phyloP scores from a whole-genome alignment of 2,113 vertebrate species.

The Onychostruthus taczanowskii region DNA sequence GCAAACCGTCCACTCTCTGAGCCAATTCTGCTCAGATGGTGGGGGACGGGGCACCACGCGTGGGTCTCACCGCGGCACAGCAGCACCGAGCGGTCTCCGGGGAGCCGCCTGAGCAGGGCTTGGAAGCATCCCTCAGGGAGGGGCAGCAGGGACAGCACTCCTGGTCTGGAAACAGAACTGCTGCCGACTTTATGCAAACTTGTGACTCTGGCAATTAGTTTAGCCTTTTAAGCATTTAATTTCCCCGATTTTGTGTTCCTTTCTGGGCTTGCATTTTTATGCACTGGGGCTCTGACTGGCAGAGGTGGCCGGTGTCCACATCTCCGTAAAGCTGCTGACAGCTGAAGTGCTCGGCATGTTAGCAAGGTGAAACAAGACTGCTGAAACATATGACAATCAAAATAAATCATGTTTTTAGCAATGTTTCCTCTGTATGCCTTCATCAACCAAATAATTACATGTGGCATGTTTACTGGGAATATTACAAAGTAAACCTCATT shows the following conservation, averaged over 20 bases:
- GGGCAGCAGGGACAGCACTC: neutral
- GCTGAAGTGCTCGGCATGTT: accelerated
- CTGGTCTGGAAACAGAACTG: neutral
- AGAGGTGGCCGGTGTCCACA: neutral
- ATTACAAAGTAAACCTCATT: neutral
- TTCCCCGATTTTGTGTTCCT: neutral
- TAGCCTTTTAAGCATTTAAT: neutral
- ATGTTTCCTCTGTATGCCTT: neutral
- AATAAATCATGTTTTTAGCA: neutral
- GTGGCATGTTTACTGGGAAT: neutral
- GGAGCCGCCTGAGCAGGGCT: too few relatives aligned
- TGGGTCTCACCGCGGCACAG: neutral
- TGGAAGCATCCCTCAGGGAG: neutral
- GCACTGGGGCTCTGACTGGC: neutral
- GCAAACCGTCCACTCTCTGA: accelerated
- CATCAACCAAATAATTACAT: neutral
- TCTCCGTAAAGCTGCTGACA: neutral
- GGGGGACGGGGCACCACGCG: neutral
- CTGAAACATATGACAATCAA: neutral
- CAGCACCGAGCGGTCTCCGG: neutral
- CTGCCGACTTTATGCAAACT: neutral
- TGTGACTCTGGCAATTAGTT: neutral
- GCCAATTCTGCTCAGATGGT: too few relatives aligned
- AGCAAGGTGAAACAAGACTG: neutral
- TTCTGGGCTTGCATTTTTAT: neutral